A percentile compares a stretch with the other conserved stretches of the same genome.
Conservation (phyloP, 1,140 invertebrate species). For the Probaryconus sp. region DNA sequence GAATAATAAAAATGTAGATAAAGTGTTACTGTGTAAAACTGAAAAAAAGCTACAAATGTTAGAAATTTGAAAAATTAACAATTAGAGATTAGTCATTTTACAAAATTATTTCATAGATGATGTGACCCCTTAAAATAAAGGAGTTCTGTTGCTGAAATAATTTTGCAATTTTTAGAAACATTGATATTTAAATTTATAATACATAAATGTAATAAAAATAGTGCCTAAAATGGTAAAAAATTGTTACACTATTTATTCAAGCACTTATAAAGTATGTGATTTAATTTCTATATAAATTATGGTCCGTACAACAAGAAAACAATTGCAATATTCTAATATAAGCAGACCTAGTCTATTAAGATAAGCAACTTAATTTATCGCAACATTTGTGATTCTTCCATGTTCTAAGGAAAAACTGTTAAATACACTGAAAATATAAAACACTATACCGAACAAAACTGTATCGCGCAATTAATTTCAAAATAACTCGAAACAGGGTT, state of each 20-base stretch:
- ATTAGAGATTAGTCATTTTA: too few species aligned
- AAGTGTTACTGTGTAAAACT: too few species aligned
- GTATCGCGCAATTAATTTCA: neutral
- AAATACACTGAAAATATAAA: neutral
- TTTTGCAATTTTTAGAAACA: neutral
- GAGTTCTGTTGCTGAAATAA: too few species aligned
- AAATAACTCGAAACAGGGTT: neutral
- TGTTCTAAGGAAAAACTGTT: neutral
- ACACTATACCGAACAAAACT: neutral
- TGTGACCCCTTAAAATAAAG: too few species aligned
- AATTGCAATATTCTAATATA: constrained; percentile 38
- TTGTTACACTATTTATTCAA: constrained; percentile 42
- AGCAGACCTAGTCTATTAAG: constrained; percentile 45
- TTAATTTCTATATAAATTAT: constrained; percentile 46
- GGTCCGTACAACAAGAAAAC: constrained; percentile 9
- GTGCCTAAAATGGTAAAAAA: constrained; percentile 36
- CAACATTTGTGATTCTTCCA: constrained; percentile 8
- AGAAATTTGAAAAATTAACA: too few species aligned
- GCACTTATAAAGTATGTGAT: constrained; percentile 36
- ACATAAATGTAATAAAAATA: constrained; percentile 21
- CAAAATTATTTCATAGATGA: too few species aligned
- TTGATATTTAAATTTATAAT: neutral
- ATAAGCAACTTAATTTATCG: constrained; percentile 32
- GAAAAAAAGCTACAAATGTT: too few species aligned
- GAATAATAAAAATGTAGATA: too few species aligned